These are phyloP conservation scores for Nyctalus aviator DNA, from an alignment of 2,797 vertebrate species.

Conservation along the genomic window DNA sequence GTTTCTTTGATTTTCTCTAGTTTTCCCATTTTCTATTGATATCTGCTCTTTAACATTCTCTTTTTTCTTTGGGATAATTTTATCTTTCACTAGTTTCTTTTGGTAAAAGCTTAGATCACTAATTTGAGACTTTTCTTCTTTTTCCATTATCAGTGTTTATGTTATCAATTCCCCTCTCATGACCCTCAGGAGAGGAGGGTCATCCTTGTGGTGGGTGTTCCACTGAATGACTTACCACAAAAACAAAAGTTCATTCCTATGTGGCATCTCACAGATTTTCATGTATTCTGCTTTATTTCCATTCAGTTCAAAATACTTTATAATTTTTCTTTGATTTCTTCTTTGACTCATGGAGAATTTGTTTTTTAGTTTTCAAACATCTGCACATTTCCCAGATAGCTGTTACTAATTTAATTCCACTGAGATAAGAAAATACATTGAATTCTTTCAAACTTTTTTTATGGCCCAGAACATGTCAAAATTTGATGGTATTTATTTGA, in stretches of 20 bases:
- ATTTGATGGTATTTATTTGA: neutral
- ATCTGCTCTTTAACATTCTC: conserved; percentile 14
- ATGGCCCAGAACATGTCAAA: neutral
- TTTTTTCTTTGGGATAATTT: conserved; percentile 7
- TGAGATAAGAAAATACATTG: neutral
- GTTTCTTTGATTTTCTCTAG: conserved; percentile 4
- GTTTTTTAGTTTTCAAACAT: conserved; percentile 28
- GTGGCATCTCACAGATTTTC: neutral
- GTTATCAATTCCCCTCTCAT: neutral
- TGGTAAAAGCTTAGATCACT: neutral
- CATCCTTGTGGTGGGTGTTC: conserved; percentile 99
- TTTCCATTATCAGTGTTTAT: neutral
- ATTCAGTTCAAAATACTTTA: conserved; percentile 31
- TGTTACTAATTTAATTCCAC: conserved; percentile 2
- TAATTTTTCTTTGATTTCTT: conserved; percentile 30
- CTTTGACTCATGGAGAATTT: neutral
- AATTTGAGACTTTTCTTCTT: conserved; percentile 49
- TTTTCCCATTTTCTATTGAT: neutral
- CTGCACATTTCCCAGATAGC: neutral
- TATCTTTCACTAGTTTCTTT: conserved; percentile 35
- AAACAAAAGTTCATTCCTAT: conserved; percentile 57
- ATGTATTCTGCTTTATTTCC: conserved; percentile 7
- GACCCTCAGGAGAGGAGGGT: conserved; percentile 96
- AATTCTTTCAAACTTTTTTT: conserved; percentile 47
- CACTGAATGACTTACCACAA: conserved; percentile 96